Conservation (phyloP, 2,113 vertebrate genomes). For the Trematocara marginatum region DNA sequence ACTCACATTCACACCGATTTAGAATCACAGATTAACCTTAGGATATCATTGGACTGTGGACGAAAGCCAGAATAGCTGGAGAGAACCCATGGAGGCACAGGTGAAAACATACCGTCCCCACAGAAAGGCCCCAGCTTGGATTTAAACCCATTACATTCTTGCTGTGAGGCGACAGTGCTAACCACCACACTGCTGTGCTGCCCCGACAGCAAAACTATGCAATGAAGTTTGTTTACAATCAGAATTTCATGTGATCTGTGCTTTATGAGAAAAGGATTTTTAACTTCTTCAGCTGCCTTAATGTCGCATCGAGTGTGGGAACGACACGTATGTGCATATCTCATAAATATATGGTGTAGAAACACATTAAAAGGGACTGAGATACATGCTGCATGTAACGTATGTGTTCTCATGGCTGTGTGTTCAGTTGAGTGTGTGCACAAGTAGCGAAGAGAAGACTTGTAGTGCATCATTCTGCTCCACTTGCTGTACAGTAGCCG, state of each 20-base stretch:
- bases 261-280: not conserved
- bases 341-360: not conserved
- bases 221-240: not conserved
- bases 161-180: not conserved
- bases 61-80: not conserved
- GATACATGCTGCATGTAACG: not conserved
- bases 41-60: not conserved
- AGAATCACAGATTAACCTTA: not conserved
- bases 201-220: not conserved
- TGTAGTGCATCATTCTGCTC: constrained; percentile 75
- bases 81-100: not conserved
- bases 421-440: not conserved
- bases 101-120: not conserved
- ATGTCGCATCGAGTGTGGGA: not conserved
- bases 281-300: not conserved
- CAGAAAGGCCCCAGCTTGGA: not conserved
- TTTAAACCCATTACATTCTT: not conserved
- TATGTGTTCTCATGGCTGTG: not conserved
- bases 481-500: constrained; percentile 63
- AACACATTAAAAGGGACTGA: not conserved
- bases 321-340: not conserved
- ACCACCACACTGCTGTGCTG: not conserved
- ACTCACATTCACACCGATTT: not conserved
- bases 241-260: not conserved
- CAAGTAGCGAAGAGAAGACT: constrained; percentile 32